Base-by-base conservation (phyloP, 2,888 invertebrate species). In the Isotomurus palustris region DNA sequence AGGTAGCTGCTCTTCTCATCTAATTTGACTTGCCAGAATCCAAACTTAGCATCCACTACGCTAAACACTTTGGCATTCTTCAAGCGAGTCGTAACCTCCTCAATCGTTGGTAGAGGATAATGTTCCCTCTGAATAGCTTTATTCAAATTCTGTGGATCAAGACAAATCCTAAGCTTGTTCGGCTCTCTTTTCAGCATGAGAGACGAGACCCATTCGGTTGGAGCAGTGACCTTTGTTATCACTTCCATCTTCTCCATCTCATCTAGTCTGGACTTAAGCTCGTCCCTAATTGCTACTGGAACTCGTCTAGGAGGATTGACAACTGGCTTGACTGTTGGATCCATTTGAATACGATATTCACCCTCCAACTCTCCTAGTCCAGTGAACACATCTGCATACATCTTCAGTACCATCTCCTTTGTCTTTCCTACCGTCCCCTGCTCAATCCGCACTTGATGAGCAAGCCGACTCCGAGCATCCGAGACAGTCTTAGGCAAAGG, bases 141-240 rank as follows among this genome's bases (percentile, higher is more conserved):
- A 29, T 71, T 71, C 3, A 71, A 44, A 8, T 64, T 57, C 24
- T 35, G 49, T 0, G 67, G 65, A 28, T 68, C 69, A 14, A 71
- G 29, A 45, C 67, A 71, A 8, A 71, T 24, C 14, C 70, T 29
- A 1, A 69, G 28, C 24, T 62, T 61, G 22, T 60, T 62, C 2
- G 53, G 53, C 28, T 68, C 66, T 35, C 53, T 40, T 1, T 59
- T 53, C 10, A 71, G 38, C 25, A 70, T 53, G 21, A 67, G 21
- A 8, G 55, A 53, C 40, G 61, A 64, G 6, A 62, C 62, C 69
- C 67, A 71, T 14, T 67, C 65, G 12, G 55, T 62, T 1, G 69
- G 67, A 27, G 43, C 41, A n/a, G 54, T 53, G 2, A 68, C 64
- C 36, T 45, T 47, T 19, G 41, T 43, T 4, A 71, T 66, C 0